A percentile compares a stretch with the other conserved stretches of the same genome.
phyloP scores from a whole-genome alignment of 2,113 vertebrate species.

The Rhea americana region DNA sequence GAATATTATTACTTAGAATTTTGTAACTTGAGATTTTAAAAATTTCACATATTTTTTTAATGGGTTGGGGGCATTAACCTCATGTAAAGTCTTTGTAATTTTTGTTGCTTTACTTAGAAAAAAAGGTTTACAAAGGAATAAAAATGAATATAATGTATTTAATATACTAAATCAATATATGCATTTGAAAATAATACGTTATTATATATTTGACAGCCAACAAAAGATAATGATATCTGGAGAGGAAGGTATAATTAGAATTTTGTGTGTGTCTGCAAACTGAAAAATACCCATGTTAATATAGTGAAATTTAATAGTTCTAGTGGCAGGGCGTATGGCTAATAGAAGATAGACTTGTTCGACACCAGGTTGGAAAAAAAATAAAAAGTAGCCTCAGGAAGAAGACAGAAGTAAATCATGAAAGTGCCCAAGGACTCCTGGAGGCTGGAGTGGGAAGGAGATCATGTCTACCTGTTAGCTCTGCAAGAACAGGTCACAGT shows the following conservation, averaged over 20 bases:
- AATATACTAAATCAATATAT: neutral
- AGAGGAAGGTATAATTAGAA: neutral
- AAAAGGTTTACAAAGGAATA: neutral
- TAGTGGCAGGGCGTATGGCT: neutral
- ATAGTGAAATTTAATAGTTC: neutral
- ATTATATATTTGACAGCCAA: neutral
- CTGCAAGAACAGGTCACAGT: neutral
- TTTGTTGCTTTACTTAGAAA: neutral
- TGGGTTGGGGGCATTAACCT: neutral
- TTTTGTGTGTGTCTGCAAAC: neutral
- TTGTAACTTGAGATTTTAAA: neutral
- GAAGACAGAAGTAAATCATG: constrained; percentile 19
- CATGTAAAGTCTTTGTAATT: neutral
- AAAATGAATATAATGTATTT: neutral
- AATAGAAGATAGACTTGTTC: neutral
- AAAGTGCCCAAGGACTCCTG: constrained; percentile 18
- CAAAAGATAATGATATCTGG: neutral
- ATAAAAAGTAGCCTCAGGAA: neutral
- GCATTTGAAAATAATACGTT: neutral
- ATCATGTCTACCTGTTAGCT: constrained; percentile 32
- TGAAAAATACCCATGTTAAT: neutral
- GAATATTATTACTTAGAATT: neutral
- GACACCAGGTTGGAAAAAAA: neutral
- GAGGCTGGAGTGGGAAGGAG: neutral
- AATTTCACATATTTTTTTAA: neutral